Evolutionary conservation across 2,888 invertebrate species (phyloP).

Genomic region (Ganaspis brasiliensis): DNA sequence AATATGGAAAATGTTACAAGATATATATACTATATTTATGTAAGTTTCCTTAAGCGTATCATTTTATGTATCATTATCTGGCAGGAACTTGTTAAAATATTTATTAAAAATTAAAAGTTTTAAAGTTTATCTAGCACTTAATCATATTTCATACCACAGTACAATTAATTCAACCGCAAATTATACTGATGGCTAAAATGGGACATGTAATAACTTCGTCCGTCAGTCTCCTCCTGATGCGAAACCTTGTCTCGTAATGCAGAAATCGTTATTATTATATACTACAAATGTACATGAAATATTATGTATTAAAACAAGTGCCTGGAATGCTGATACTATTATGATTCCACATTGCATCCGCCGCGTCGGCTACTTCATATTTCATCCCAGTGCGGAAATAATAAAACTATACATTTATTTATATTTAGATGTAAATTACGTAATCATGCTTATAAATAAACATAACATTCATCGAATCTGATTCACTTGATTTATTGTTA

Average conservation of each 20-base stretch:
- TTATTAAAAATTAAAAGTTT: constrained; percentile 3
- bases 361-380: neutral
- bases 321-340: constrained; percentile 23
- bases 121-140: constrained; percentile 26
- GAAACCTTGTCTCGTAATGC: constrained; percentile 32
- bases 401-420: neutral
- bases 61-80: neutral
- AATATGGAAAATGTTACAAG: neutral
- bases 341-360: constrained; percentile 16
- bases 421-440: constrained; percentile 13
- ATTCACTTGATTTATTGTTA: neutral
- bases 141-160: constrained; percentile 49
- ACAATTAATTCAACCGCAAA: constrained; percentile 53
- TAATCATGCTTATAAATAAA: constrained; percentile 7
- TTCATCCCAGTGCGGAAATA: constrained; percentile 14
- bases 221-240: constrained; percentile 36
- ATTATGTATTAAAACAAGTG: constrained; percentile 27
- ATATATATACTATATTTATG: neutral
- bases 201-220: constrained; percentile 47
- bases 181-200: constrained; percentile 26
- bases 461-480: neutral
- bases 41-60: neutral
- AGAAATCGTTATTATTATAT: constrained; percentile 28
- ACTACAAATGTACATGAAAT: constrained; percentile 9
- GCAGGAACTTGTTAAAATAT: constrained; percentile 5